Base-by-base conservation (phyloP, 2,113 vertebrate genomes). In the Chloebia gouldiae region DNA sequence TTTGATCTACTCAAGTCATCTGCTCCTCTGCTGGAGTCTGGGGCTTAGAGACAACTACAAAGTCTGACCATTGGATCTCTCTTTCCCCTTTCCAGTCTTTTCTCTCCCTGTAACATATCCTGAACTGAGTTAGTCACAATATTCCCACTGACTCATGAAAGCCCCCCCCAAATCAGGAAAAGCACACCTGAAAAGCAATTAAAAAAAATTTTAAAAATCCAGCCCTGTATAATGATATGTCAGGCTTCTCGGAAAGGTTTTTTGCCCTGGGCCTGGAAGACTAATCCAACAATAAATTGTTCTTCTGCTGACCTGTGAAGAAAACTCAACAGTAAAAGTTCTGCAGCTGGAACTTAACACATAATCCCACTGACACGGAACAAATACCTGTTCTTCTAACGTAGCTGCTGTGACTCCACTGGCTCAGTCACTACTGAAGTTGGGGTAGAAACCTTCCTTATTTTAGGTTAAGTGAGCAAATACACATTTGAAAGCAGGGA, bases 381-480 rank as follows among this genome's bases (percentile, higher is more conserved):
- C 28, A 86, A 89, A 83, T 73, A 85, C 25, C 56, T 63, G 51
- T 27, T 90, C 40, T 84, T 69, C 17, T 49, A 68, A 69, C 0
- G 0, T 15, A 45, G 72, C 69, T 3, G 4, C 61, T 30, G 28
- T 3, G 27, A 54, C n/a, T 69, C 53, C n/a, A 40, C 35, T 45
- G 50, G 21, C 54, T 71, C 68, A 40, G n/a, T 33, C 68, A 70
- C 59, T 30, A 17, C 47, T 33, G 28, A 22, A 59, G 40, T 1
- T 71, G 45, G 56, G 76, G 22, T 12, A 88, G 72, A 96, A 90
- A 69, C 31, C 25, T 78, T 49, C 64, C 25, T 86, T 45, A 59
- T 72, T 84, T 81, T 81, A 71, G 37, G 37, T 10, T 56, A 93
- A 83, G 51, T 11, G 31, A 92, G 30, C 45, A 83, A 96, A 95